Percentiles rank a stretch among this genome's conserved stretches.
phyloP scores from a whole-genome alignment of 2,888 invertebrate genomes.

The Steinernema hermaphroditum region DNA sequence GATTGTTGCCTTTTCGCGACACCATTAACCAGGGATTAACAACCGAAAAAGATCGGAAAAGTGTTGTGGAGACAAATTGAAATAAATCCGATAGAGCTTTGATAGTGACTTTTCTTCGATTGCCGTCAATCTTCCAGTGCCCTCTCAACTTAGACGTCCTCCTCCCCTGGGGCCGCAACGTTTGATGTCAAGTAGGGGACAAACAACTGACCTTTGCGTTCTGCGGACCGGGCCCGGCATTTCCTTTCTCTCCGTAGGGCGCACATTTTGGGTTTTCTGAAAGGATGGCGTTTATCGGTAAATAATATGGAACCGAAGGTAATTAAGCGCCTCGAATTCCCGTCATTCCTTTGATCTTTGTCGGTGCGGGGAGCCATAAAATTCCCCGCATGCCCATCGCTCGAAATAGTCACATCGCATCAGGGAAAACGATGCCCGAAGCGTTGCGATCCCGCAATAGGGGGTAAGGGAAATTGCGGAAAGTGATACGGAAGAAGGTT shows the following conservation, averaged over 20 bases:
- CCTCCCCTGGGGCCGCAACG: slow-evolving; percentile 3
- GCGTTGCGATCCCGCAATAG: slow-evolving; percentile 8
- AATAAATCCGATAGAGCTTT: slow-evolving; percentile 9
- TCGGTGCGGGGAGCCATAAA: slow-evolving; percentile 18
- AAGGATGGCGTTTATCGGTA: not conserved
- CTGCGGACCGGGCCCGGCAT: slow-evolving; percentile 9
- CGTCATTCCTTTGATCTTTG: slow-evolving; percentile 27
- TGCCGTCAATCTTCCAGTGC: not conserved
- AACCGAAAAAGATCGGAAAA: too few species aligned
- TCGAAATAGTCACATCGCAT: slow-evolving; percentile 18
- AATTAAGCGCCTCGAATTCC: slow-evolving; percentile 26
- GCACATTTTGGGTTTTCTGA: not conserved
- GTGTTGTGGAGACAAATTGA: not conserved
- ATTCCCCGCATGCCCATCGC: not conserved
- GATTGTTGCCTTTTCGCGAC: too few species aligned
- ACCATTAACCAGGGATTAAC: too few species aligned
- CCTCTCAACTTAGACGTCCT: not conserved
- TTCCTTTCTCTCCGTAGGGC: not conserved
- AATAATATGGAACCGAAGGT: slow-evolving; percentile 9
- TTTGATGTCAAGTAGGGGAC: not conserved
- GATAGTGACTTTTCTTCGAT: not conserved
- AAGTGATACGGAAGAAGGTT: not conserved
- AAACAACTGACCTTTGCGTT: slow-evolving; percentile 20
- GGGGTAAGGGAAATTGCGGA: not conserved
- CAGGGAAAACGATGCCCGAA: not conserved